phyloP scores from a whole-genome alignment of 2,888 invertebrate genomes.

The Plagodis dolabraria region DNA sequence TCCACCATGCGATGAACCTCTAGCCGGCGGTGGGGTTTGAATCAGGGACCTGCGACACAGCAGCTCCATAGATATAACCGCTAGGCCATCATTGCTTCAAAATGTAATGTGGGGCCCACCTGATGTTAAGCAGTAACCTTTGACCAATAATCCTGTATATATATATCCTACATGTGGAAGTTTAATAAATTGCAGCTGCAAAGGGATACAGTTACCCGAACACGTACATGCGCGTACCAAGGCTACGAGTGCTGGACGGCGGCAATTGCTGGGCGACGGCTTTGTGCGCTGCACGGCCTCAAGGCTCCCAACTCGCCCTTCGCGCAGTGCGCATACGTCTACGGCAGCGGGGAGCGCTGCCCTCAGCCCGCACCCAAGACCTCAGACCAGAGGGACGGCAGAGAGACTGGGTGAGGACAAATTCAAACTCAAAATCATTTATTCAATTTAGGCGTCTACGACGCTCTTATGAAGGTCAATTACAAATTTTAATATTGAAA shows the following conservation, averaged over 20 bases:
- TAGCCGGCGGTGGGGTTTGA: too few relatives aligned
- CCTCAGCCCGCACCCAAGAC: constrained; percentile 88
- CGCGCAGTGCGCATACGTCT: constrained; percentile 90
- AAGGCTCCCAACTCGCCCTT: constrained; percentile 93
- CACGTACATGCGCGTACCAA: constrained; percentile 86
- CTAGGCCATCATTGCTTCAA: too few relatives aligned
- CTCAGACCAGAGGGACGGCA: constrained; percentile 42
- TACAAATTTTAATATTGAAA: too few relatives aligned
- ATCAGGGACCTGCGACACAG: too few relatives aligned
- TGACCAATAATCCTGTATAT: too few relatives aligned
- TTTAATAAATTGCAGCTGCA: constrained; percentile 74
- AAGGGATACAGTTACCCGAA: constrained; percentile 86
- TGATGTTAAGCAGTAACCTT: too few relatives aligned
- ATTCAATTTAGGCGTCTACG: too few relatives aligned
- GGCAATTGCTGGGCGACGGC: constrained; percentile 89
- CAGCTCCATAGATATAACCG: too few relatives aligned
- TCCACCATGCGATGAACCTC: too few relatives aligned
- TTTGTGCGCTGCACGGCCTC: constrained; percentile 93
- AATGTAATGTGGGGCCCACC: too few relatives aligned
- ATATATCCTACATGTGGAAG: too few relatives aligned
- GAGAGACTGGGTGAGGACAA: constrained; percentile 56
- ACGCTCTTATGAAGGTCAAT: too few relatives aligned
- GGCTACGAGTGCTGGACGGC: constrained; percentile 88
- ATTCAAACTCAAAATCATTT: not conserved
- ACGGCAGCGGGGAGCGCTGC: constrained; percentile 89